A percentile compares a stretch with the other conserved stretches of the same genome.
These are phyloP conservation scores for Telmatochromis sp. DNA, from an alignment of 2,113 vertebrate genomes.

Conservation along the genomic window DNA sequence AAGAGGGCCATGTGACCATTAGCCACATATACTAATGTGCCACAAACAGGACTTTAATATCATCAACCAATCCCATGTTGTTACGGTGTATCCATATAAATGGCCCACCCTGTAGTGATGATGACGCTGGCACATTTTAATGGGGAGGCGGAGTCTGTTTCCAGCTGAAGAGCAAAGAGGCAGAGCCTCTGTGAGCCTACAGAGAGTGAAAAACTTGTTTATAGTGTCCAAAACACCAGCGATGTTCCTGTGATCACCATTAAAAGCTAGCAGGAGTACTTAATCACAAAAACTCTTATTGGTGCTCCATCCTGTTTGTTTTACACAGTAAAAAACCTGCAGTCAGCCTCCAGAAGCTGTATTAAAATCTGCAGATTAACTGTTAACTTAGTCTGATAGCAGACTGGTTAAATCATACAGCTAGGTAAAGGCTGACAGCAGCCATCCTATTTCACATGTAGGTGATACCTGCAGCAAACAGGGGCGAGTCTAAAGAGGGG, in stretches of 20 bases:
- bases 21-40: background rate
- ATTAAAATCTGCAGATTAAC: background rate
- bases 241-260: background rate
- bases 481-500: background rate
- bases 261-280: background rate
- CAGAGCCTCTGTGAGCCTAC: background rate
- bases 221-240: background rate
- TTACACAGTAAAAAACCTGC: background rate
- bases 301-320: background rate
- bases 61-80: background rate
- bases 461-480: background rate
- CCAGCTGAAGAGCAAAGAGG: background rate
- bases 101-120: background rate
- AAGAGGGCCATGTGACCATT: background rate
- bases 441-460: background rate
- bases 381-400: background rate
- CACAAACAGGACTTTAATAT: background rate
- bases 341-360: background rate
- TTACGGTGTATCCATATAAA: background rate
- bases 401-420: background rate
- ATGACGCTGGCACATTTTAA: background rate
- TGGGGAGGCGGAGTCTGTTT: background rate
- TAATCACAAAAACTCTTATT: background rate
- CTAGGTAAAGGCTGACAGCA: background rate
- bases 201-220: background rate